Conservation (phyloP, 2,888 invertebrate species). For the Gisinianus flammeolus region DNA sequence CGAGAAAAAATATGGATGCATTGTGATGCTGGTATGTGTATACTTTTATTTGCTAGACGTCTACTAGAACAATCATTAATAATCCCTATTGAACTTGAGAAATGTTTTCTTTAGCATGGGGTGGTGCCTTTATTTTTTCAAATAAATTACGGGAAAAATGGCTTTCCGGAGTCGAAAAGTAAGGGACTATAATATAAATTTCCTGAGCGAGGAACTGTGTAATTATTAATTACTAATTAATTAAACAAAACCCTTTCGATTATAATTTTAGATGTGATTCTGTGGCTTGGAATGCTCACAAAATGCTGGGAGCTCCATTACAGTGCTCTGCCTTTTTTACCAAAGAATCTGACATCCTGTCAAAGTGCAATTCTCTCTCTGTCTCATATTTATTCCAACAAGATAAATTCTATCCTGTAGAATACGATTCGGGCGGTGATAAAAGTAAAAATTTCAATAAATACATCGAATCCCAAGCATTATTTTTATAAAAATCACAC, state of each 20-base stretch:
- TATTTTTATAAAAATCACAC: not conserved
- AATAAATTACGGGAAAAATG: constrained; percentile 67
- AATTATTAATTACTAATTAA: too few species aligned
- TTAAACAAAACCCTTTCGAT: too few species aligned
- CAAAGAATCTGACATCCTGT: constrained; percentile 66
- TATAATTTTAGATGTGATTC: constrained; percentile 71
- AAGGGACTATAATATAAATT: constrained; percentile 38
- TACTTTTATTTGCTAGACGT: too few species aligned
- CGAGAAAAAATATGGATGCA: constrained; percentile 78
- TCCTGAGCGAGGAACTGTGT: not conserved
- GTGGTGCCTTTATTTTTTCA: constrained; percentile 76
- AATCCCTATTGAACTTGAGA: too few species aligned
- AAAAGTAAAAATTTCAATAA: constrained; percentile 73
- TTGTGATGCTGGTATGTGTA: too few species aligned
- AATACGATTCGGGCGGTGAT: constrained; percentile 77
- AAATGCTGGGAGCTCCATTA: constrained; percentile 79
- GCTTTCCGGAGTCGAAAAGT: constrained; percentile 72
- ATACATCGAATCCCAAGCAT: too few species aligned
- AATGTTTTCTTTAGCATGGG: too few species aligned
- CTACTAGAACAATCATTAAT: too few species aligned
- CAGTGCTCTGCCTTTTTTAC: constrained; percentile 77
- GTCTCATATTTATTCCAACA: constrained; percentile 82
- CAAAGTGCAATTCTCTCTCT: constrained; percentile 72
- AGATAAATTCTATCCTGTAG: constrained; percentile 81
- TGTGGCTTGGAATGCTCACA: constrained; percentile 85